Conservation (phyloP, 2,797 vertebrate species). For the Holocentrus rufus region DNA sequence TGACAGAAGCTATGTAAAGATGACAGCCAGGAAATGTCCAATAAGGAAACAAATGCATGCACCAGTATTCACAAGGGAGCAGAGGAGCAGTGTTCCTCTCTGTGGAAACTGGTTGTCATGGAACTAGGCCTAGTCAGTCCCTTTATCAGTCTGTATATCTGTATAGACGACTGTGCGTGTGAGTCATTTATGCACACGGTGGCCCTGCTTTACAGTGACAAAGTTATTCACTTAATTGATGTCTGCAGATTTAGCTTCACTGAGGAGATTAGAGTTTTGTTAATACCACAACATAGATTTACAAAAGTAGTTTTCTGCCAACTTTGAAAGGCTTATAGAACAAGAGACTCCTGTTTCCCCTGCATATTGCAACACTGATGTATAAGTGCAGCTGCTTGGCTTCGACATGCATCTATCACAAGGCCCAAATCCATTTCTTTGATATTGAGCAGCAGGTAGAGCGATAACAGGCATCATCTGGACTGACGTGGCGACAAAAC, state of each 20-base stretch:
- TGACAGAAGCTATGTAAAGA: conserved; percentile 68
- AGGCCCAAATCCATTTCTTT: conserved; percentile 12
- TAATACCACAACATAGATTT: background rate
- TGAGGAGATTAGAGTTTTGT: background rate
- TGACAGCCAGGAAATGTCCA: conserved; percentile 74
- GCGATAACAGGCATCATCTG: background rate
- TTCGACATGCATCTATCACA: conserved; percentile 11
- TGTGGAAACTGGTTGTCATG: conserved; percentile 52
- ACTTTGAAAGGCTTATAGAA: background rate
- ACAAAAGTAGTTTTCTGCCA: conserved; percentile 8
- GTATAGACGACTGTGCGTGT: conserved; percentile 15
- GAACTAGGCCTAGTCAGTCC: conserved; percentile 25
- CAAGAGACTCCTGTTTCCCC: conserved; percentile 9
- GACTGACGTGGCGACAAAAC: conserved; percentile 14
- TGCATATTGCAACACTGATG: background rate
- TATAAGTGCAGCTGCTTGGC: conserved; percentile 34
- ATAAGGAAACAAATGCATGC: conserved; percentile 66
- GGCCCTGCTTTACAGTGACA: conserved; percentile 5
- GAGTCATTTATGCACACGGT: conserved; percentile 8
- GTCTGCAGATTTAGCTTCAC: background rate
- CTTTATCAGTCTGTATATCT: conserved; percentile 27
- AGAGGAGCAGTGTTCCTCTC: conserved; percentile 43
- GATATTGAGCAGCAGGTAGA: conserved; percentile 8
- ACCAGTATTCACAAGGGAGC: conserved; percentile 55
- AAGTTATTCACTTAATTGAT: background rate